A percentile compares a stretch with the other conserved stretches of the same genome.
These are phyloP conservation scores for Aplocera efformata DNA, from an alignment of 2,888 invertebrate species.

Conservation along the genomic window DNA sequence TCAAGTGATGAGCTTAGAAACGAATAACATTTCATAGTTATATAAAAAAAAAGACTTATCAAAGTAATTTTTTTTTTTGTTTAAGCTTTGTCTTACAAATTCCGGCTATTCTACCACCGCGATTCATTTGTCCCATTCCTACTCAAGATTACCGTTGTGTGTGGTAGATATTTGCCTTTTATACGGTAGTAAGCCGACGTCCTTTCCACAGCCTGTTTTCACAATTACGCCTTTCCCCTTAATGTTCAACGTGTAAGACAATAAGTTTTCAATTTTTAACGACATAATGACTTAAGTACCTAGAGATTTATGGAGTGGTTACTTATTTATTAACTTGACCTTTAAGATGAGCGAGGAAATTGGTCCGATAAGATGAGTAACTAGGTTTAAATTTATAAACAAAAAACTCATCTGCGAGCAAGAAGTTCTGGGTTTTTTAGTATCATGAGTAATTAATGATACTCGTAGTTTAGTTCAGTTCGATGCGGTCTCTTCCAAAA, in stretches of 20 bases:
- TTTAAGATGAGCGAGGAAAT: slow-evolving; percentile 20
- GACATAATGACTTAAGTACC: slow-evolving; percentile 22
- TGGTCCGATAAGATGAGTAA: slow-evolving; percentile 9
- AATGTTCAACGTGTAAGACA: slow-evolving; percentile 10
- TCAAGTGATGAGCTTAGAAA: no score
- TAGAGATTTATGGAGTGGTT: slow-evolving; percentile 15
- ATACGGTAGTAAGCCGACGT: slow-evolving; percentile 22
- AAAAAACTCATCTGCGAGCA: no score
- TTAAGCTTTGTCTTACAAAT: no score
- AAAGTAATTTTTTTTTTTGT: no score
- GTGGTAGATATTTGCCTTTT: slow-evolving; percentile 13
- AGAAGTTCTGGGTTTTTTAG: no score
- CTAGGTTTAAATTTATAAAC: background rate
- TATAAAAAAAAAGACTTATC: no score
- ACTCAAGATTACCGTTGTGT: slow-evolving; percentile 11
- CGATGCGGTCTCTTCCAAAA: no score
- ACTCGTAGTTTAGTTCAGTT: no score
- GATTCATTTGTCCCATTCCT: slow-evolving; percentile 3
- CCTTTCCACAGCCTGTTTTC: slow-evolving; percentile 26
- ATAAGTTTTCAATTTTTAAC: slow-evolving; percentile 21
- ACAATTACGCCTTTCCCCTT: slow-evolving; percentile 29
- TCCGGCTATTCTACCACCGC: no score
- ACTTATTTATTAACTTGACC: slow-evolving; percentile 17
- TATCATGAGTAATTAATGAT: no score
- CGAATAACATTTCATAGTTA: no score